Base-by-base conservation (phyloP, 2,113 vertebrate species). In the Vulpes ferrilata region DNA sequence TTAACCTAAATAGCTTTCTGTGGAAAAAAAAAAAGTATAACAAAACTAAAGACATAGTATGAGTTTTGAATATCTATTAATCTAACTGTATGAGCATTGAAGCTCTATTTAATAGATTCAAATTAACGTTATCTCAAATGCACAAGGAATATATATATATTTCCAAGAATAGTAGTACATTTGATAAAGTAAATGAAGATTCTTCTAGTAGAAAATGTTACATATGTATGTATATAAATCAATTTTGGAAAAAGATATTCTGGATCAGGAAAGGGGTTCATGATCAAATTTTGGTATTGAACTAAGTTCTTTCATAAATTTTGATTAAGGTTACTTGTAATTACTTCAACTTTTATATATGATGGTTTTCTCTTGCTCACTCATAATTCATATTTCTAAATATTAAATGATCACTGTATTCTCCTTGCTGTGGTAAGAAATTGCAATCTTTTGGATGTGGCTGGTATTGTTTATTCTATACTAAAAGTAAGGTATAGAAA, bases 341-440 rank as follows among this genome's bases (percentile, higher is more conserved):
- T 69, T 60, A 82, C 25, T 7, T 89, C 32, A 78, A 35, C 35
- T 87, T 82, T 90, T 73, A 74, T 65, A 23, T 51, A 57, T 0
- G 11, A 1, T 71, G 0, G 85, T 93, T 90, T 93, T 55, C 5
- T 64, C 25, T 23, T 57, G 74, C 62, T 64, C 51, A 57, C 23
- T 84, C 17, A 73, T 38, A 69, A 65, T 38, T 92, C 32, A 55
- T 71, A 87, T 88, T 78, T 95, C n/a, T 95, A 83, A 88, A 60
- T 92, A 25, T 12, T 35, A 73, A 80, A 35, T 20, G 15, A 64
- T 92, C 3, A 27, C 55, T 80, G 4, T 35, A 10, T 35, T 74
- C 11, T 62, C 35, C 23, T 22, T 91, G 43, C 65, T 15, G 20
- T 35, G 10, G 10, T 51, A 79, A 79, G 79, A 35, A 69, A 78